These are phyloP conservation scores for Notiomystis cincta DNA, from an alignment of 2,113 vertebrate genomes.

Conservation along the genomic window DNA sequence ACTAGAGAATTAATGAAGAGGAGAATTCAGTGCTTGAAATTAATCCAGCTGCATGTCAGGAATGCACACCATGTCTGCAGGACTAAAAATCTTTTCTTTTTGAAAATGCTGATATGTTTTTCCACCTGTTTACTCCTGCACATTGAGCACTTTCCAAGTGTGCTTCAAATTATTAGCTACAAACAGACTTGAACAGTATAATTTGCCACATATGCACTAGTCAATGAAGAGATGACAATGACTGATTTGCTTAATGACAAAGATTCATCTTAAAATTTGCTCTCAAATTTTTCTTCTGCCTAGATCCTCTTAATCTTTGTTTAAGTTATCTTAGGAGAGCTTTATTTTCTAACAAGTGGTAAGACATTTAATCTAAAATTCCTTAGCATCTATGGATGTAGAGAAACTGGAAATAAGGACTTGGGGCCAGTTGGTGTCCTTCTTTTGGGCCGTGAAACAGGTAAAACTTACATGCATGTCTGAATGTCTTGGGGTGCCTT, in stretches of 20 bases:
- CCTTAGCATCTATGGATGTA: neutral
- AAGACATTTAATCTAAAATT: neutral
- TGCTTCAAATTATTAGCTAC: neutral
- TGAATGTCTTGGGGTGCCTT: neutral
- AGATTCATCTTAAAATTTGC: neutral
- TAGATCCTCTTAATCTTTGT: neutral
- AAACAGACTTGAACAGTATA: neutral
- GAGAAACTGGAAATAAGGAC: neutral
- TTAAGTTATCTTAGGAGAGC: neutral
- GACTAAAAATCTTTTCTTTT: neutral
- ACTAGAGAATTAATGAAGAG: neutral
- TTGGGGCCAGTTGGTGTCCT: fast-evolving
- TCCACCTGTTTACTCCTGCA: neutral
- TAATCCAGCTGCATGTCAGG: neutral
- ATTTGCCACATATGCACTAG: neutral
- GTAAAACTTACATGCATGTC: neutral
- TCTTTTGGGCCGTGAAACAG: neutral
- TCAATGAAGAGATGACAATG: neutral
- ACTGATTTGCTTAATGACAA: neutral
- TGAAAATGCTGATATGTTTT: neutral
- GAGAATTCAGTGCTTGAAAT: neutral
- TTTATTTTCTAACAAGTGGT: neutral
- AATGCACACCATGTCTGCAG: neutral
- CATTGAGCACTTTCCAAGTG: neutral
- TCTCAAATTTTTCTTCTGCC: neutral